phyloP scores from a whole-genome alignment of 2,888 invertebrate genomes.

The Platynereis dumerilii region DNA sequence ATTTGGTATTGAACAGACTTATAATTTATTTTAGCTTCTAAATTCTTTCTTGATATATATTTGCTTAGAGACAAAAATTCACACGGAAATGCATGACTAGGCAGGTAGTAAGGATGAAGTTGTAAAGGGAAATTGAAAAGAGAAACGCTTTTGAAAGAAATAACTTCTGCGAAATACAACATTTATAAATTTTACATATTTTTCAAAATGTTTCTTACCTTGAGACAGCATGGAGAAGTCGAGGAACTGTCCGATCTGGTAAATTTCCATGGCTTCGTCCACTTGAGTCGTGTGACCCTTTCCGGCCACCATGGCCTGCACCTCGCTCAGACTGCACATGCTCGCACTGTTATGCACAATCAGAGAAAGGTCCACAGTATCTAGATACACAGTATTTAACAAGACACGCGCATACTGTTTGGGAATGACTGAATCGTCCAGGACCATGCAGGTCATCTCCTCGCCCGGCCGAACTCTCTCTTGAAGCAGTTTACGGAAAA shows the following conservation, averaged over 20 bases:
- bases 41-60: no score
- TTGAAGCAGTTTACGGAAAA: constrained; percentile 83
- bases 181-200: no score
- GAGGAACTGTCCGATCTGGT: constrained; percentile 94
- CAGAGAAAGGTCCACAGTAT: constrained; percentile 84
- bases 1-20: no score
- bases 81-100: no score
- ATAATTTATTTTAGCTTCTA: no score
- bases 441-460: constrained; percentile 77
- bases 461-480: constrained; percentile 75
- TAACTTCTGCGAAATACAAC: no score
- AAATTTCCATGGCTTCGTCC: constrained; percentile 96
- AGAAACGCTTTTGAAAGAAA: no score
- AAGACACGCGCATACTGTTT: constrained; percentile 89
- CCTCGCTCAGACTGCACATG: constrained; percentile 72
- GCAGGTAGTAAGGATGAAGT: no score
- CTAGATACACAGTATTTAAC: constrained; percentile 89
- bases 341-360: constrained; percentile 67
- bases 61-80: no score
- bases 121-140: no score
- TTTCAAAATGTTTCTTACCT: constrained; percentile 67
- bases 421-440: constrained; percentile 94
- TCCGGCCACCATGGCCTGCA: constrained; percentile 67
- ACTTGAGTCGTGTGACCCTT: constrained; percentile 61
- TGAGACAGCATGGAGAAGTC: constrained; percentile 93